Evolutionary conservation across 1,140 invertebrate species (phyloP), one percentile per base, ranked within the genome.

Genomic region (Atopsyche davidsoni): DNA sequence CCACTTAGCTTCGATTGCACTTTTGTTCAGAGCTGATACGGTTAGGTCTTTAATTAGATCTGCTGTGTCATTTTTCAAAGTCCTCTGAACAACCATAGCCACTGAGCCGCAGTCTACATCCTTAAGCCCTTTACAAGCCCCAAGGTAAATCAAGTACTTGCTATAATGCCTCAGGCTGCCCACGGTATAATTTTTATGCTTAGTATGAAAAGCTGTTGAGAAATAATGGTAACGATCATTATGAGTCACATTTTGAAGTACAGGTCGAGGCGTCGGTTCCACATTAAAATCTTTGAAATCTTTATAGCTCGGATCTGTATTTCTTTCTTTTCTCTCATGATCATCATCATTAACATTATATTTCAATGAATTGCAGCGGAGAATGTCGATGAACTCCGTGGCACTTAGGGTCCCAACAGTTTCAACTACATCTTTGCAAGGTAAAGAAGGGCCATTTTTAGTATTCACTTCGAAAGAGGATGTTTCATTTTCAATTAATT

Each of bases 1-100:
- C 85, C 85, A 87, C 7, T 57, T 65, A 2, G 86, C 59, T 9
- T 67, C 61, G 1, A 66, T 64, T 25, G 65, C 59, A 1, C 65
- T 62, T 0, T 62, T 55, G 28, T 64, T 68, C 3, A 59, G 42
- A 2, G 66, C 58, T 0, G 53, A 21, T 0, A 60, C 55, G 0
- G 46, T 55, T 0, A 76, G 51, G 42, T 67, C 59, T 1, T 35
- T 21, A 10, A 73, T 58, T 21, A 65, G 46, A 53, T 78, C 76
- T 2, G 67, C 67, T 6, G 22, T 42, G 0, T 43, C 14, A 6
- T 41, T 36, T 18, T 22, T 40, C 19, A 42, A 4, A 6, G 57
- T 55, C 14, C 57, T 51, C 9, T 49, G 46, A 3, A 44, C 17
- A 1, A 21, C 23, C 10, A 50, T 34, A n/a, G 57, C 23, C 17